Conservation (phyloP, 2,113 vertebrate species). For the Cephalopterus ornatus region DNA sequence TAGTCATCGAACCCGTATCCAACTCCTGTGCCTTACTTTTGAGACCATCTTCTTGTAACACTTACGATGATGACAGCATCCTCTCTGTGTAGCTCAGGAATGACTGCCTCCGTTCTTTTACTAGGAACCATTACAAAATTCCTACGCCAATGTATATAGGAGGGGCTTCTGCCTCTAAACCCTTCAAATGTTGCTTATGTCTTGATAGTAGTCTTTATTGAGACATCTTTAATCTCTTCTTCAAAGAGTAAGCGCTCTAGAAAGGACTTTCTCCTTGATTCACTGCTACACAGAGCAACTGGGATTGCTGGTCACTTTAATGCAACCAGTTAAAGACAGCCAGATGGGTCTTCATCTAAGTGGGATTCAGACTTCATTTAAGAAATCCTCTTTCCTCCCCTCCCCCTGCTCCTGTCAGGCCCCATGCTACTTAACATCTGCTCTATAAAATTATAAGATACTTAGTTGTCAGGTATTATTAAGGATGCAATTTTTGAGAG, state of each 20-base stretch:
- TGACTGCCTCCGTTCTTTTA: not conserved
- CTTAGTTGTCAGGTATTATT: not conserved
- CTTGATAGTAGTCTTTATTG: not conserved
- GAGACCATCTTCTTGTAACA: not conserved
- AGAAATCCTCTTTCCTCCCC: not conserved
- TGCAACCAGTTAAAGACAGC: not conserved
- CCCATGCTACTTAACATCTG: not conserved
- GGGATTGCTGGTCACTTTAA: not conserved
- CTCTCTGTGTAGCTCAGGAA: not conserved
- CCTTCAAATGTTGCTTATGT: not conserved
- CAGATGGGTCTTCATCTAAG: not conserved
- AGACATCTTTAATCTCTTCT: not conserved
- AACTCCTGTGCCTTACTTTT: slow-evolving; percentile 17
- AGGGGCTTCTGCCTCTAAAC: not conserved
- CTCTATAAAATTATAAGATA: not conserved
- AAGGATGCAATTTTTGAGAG: not conserved
- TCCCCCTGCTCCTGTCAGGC: not conserved
- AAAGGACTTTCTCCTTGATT: not conserved
- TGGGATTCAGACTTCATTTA: not conserved
- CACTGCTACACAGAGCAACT: not conserved
- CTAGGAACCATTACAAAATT: not conserved
- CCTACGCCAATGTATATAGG: not conserved
- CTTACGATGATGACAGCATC: not conserved
- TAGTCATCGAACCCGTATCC: not conserved
- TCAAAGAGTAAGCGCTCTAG: not conserved